A percentile compares a stretch with the other conserved stretches of the same genome.
phyloP scores from a whole-genome alignment of 2,888 invertebrate genomes.

The Mythimna albipuncta region DNA sequence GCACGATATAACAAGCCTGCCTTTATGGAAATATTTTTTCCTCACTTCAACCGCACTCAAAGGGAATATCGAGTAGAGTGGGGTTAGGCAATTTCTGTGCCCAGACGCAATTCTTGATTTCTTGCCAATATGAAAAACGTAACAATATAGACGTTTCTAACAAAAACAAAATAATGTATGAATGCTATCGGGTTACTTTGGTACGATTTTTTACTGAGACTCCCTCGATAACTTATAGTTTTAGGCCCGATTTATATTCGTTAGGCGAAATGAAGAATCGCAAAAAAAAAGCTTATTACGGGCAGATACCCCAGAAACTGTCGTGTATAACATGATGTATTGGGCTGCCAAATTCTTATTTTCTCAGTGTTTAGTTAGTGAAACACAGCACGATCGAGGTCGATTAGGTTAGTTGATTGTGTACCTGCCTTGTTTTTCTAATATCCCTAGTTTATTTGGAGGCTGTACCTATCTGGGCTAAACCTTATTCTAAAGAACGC shows the following conservation, averaged over 20 bases:
- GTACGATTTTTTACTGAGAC: neutral
- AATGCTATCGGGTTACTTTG: neutral
- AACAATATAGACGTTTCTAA: slow-evolving; percentile 34
- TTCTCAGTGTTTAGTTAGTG: slow-evolving; percentile 30
- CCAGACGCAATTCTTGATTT: slow-evolving; percentile 46
- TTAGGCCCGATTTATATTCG: neutral
- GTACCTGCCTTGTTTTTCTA: slow-evolving; percentile 47
- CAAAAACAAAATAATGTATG: slow-evolving; percentile 14
- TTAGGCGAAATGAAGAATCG: neutral
- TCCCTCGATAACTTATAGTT: neutral
- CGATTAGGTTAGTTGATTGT: slow-evolving; percentile 57
- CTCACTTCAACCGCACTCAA: slow-evolving; percentile 55
- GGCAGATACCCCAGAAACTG: neutral
- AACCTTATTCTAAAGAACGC: neutral
- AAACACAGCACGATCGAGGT: slow-evolving; percentile 51
- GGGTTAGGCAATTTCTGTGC: slow-evolving; percentile 43
- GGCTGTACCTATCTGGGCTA: slow-evolving; percentile 1
- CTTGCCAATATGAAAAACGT: slow-evolving; percentile 39
- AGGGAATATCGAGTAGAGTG: slow-evolving; percentile 53
- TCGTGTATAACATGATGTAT: slow-evolving; percentile 1
- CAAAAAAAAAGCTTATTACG: neutral
- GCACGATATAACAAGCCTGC: slow-evolving; percentile 66
- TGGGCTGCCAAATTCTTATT: slow-evolving; percentile 31
- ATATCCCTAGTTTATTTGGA: slow-evolving; percentile 25
- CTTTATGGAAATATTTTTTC: slow-evolving; percentile 67